Conservation (phyloP, 1,140 invertebrate species). For the Zaprionus davidi region DNA sequence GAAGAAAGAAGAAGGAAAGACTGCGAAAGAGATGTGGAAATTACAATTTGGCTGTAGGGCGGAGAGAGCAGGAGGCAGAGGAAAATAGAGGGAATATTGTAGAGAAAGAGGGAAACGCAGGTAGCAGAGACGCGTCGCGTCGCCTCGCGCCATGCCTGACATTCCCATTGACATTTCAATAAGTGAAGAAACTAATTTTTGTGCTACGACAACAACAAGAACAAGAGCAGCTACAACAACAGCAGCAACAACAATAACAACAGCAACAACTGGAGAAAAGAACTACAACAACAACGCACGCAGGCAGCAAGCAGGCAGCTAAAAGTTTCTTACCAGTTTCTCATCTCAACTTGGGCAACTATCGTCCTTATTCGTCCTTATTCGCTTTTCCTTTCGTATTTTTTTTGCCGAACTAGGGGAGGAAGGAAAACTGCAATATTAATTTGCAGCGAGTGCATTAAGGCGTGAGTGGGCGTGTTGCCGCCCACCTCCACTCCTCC, state of each 20-base stretch:
- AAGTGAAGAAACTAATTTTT: conserved; percentile 83
- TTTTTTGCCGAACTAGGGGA: background rate
- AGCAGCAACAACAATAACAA: conserved; percentile 3
- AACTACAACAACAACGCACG: conserved; percentile 30
- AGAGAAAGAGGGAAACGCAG: background rate
- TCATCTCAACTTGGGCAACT: conserved; percentile 49
- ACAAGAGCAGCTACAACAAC: conserved; percentile 10
- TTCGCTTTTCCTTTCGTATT: conserved; percentile 9
- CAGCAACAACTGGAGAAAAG: background rate
- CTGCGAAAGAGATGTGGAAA: conserved; percentile 64
- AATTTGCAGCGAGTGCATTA: conserved; percentile 82
- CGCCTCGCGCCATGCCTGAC: conserved; percentile 43
- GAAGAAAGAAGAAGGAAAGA: conserved; percentile 28
- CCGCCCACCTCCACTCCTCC: background rate
- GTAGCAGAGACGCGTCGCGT: background rate
- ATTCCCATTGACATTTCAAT: conserved; percentile 81
- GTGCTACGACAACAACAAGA: conserved; percentile 33
- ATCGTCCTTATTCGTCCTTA: conserved; percentile 15
- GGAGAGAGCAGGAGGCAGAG: background rate
- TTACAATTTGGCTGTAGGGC: conserved; percentile 73
- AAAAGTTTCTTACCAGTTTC: conserved; percentile 62
- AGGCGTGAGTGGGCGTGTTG: conserved; percentile 37
- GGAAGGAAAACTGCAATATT: conserved; percentile 73
- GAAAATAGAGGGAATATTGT: background rate
- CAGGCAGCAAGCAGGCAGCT: conserved; percentile 37